Percentiles rank a stretch among this genome's conserved stretches.
Evolutionary conservation across 2,113 vertebrate genomes (phyloP).

Genomic region (Leptocoma aspasia): DNA sequence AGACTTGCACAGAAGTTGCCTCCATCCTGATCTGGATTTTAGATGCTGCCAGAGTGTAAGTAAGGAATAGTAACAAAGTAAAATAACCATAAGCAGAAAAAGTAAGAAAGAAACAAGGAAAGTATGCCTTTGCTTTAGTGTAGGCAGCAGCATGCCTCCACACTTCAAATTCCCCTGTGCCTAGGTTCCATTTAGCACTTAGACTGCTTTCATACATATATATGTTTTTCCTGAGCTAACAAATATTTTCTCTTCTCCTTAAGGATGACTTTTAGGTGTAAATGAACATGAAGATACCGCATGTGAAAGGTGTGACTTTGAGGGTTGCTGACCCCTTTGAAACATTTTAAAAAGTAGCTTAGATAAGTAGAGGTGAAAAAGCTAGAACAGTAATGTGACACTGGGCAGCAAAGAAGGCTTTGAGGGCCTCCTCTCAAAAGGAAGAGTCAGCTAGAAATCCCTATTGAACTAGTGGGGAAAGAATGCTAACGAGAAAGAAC

Average conservation of each 20-base stretch:
- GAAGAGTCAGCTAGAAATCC: constrained; percentile 7
- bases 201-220: neutral
- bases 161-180: neutral
- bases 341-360: neutral
- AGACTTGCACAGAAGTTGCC: neutral
- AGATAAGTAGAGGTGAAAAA: neutral
- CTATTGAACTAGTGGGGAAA: neutral
- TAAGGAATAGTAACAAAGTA: neutral
- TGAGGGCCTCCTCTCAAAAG: neutral
- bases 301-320: neutral
- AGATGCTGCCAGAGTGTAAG: neutral
- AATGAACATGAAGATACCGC: neutral
- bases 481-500: neutral
- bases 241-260: neutral
- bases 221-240: neutral
- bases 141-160: neutral
- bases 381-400: neutral
- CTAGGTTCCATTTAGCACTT: neutral
- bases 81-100: neutral
- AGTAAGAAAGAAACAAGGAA: neutral
- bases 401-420: neutral
- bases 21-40: neutral
- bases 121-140: neutral
- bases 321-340: neutral
- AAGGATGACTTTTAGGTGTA: neutral